These are phyloP conservation scores for Antheraea mylitta DNA, from an alignment of 1,140 invertebrate species.

Conservation along the genomic window DNA sequence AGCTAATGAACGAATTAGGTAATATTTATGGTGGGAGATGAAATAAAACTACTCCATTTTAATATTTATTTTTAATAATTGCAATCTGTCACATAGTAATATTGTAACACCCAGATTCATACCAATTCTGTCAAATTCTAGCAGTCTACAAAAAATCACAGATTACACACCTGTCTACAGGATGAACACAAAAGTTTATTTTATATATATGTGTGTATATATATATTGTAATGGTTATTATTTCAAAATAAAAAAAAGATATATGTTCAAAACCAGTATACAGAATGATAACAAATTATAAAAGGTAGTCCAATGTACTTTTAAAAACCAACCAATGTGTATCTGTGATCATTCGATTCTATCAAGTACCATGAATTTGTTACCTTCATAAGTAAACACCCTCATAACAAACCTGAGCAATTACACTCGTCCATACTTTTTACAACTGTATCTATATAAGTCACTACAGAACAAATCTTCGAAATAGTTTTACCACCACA, in stretches of 20 bases:
- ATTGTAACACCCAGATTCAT: conserved; percentile 57
- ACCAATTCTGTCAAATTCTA: conserved; percentile 50
- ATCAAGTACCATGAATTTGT: not conserved
- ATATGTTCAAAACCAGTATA: not conserved
- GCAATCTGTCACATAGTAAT: conserved; percentile 58
- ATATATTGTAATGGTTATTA: too few relatives aligned
- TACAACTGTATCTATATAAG: conserved; percentile 56
- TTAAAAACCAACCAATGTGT: conserved; percentile 15
- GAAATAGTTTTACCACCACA: conserved; percentile 51
- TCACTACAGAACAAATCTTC: conserved; percentile 50
- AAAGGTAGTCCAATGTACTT: not conserved
- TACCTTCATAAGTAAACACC: conserved; percentile 16
- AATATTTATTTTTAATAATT: conserved; percentile 55
- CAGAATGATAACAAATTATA: not conserved
- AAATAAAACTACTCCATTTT: conserved; percentile 42
- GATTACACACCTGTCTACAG: conserved; percentile 30
- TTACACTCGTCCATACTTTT: conserved; percentile 43
- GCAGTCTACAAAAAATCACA: conserved; percentile 57
- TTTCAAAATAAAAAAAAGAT: too few relatives aligned
- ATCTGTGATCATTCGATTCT: conserved; percentile 27
- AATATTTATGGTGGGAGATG: not conserved
- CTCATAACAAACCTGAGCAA: conserved; percentile 49
- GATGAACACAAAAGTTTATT: not conserved
- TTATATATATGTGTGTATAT: too few relatives aligned
- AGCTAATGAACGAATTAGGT: too few relatives aligned